Evolutionary conservation across 1,140 invertebrate species (phyloP).

Genomic region (Formica selysi): DNA sequence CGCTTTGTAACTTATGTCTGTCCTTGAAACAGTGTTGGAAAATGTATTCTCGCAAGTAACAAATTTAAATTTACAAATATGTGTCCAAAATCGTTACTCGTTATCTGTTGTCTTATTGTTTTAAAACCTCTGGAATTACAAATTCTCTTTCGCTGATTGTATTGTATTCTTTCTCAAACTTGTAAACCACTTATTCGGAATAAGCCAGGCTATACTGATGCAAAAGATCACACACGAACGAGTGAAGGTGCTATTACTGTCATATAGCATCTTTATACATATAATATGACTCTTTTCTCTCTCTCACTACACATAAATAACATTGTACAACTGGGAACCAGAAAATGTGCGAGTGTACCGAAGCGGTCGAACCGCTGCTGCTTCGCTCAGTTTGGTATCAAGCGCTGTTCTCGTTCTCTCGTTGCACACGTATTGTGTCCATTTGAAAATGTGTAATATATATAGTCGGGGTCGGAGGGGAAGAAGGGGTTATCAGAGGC

Average conservation of each 20-base stretch:
- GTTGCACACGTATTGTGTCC: constrained; percentile 69
- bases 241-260: constrained; percentile 38
- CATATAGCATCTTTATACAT: constrained; percentile 36
- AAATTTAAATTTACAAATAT: constrained; percentile 28
- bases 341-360: constrained; percentile 7
- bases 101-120: constrained; percentile 1
- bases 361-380: not conserved
- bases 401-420: constrained; percentile 23
- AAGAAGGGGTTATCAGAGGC: constrained; percentile 18
- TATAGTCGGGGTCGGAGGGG: constrained; percentile 53
- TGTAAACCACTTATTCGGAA: constrained; percentile 23
- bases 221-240: constrained; percentile 48
- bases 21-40: constrained; percentile 61
- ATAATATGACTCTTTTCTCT: constrained; percentile 19
- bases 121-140: constrained; percentile 18
- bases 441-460: constrained; percentile 69
- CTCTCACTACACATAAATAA: constrained; percentile 48
- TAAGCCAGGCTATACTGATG: constrained; percentile 30
- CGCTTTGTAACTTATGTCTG: constrained; percentile 50
- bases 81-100: constrained; percentile 21
- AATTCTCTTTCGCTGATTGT: constrained; percentile 33
- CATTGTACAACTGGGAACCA: constrained; percentile 58
- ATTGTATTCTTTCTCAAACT: constrained; percentile 29
- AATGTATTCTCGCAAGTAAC: not conserved
- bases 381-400: not conserved